Evolutionary conservation across 1,140 invertebrate species (phyloP).

Genomic region (Bombus impatiens): DNA sequence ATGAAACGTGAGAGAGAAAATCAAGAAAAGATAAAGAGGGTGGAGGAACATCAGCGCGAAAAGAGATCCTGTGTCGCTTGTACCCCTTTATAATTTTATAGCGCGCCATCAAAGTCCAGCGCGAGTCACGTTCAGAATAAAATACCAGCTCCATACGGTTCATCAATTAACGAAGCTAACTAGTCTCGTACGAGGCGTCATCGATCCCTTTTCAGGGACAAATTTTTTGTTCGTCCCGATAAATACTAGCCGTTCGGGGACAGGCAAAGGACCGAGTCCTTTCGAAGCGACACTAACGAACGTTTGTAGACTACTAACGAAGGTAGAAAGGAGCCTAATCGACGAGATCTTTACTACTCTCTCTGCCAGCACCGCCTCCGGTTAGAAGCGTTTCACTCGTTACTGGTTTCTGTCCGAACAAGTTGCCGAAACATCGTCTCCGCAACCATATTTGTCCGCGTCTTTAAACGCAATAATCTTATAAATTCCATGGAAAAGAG

Average conservation of each 20-base stretch:
- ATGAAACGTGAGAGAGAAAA: background rate
- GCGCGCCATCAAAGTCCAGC: background rate
- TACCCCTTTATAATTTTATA: conserved; percentile 6
- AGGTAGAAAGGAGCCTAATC: conserved; percentile 57
- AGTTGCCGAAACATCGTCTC: conserved; percentile 13
- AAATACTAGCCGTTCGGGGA: conserved; percentile 31
- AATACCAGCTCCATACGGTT: background rate
- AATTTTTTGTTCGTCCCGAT: conserved; percentile 31
- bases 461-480: background rate
- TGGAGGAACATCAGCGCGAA: too few species aligned
- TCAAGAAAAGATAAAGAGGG: too few species aligned
- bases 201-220: conserved; percentile 40
- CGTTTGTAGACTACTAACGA: conserved; percentile 57
- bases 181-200: conserved; percentile 29
- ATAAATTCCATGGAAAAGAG: background rate
- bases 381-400: conserved; percentile 4
- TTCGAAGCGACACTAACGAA: conserved; percentile 53
- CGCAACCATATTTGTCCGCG: background rate
- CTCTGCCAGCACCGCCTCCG: background rate
- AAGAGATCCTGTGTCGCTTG: background rate
- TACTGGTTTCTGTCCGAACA: conserved; percentile 5
- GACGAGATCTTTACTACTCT: conserved; percentile 46
- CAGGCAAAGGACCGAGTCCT: conserved; percentile 46
- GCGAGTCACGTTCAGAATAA: background rate
- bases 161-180: conserved; percentile 42